These are phyloP conservation scores for Drosophila sproati DNA, from an alignment of 1,140 invertebrate genomes.

Conservation along the genomic window DNA sequence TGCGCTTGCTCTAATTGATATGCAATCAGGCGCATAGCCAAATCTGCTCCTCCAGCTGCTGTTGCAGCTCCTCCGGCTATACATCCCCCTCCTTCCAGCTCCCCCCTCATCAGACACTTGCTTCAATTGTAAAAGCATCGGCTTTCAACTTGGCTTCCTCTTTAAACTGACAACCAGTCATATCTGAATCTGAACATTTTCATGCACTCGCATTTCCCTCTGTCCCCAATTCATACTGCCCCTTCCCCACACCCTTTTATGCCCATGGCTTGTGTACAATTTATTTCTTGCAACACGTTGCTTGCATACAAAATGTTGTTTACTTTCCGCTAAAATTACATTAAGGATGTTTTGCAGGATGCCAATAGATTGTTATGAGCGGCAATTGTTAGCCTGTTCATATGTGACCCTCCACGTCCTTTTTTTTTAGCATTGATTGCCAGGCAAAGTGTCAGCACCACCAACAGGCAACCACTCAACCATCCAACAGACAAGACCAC, in stretches of 20 bases:
- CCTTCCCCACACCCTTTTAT: neutral
- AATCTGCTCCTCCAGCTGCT: neutral
- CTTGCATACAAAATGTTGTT: constrained; percentile 80
- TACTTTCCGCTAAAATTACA: constrained; percentile 83
- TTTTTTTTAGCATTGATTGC: constrained; percentile 47
- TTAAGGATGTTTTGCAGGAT: constrained; percentile 83
- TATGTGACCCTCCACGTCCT: constrained; percentile 23
- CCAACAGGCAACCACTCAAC: neutral
- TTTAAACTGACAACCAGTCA: constrained; percentile 40
- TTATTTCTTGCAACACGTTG: constrained; percentile 52
- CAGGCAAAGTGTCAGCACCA: constrained; percentile 22
- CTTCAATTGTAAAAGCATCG: constrained; percentile 69
- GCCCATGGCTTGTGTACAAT: constrained; percentile 6
- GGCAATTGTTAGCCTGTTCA: constrained; percentile 52
- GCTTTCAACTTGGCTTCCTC: constrained; percentile 19
- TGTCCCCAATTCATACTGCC: constrained; percentile 2
- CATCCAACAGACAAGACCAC: neutral
- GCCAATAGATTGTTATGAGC: constrained; percentile 81
- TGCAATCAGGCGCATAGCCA: constrained; percentile 73
- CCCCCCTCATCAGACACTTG: constrained; percentile 41
- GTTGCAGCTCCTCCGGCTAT: neutral
- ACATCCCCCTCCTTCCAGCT: constrained; percentile 3
- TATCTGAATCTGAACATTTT: constrained; percentile 32
- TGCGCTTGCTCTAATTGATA: constrained; percentile 82
- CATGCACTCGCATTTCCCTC: constrained; percentile 38